phyloP scores from a whole-genome alignment of 2,797 vertebrate genomes.

The Mionectes olivaceus region DNA sequence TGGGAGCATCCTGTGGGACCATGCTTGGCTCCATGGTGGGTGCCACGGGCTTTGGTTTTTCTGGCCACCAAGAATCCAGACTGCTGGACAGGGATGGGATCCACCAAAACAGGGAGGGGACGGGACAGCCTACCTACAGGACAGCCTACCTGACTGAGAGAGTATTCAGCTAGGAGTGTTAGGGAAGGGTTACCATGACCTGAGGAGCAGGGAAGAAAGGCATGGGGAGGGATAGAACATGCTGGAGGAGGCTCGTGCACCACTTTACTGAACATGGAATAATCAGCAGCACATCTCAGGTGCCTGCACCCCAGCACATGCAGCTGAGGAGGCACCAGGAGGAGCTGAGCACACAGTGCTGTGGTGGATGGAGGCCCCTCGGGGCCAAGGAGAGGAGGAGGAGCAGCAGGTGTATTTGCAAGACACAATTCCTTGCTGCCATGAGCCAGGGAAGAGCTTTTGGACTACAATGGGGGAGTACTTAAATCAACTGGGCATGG shows the following conservation, averaged over 20 bases:
- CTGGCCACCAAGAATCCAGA: fast-evolving
- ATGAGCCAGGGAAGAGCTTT: background rate
- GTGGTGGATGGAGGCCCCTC: background rate
- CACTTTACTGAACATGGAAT: fast-evolving
- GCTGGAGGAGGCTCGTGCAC: background rate
- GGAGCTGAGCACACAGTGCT: background rate
- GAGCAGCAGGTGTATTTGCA: background rate
- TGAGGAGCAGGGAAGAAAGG: background rate
- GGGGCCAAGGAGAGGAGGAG: background rate
- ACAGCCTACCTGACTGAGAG: background rate
- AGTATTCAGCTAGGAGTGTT: no score
- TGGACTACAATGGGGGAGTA: background rate
- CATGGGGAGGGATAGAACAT: fast-evolving
- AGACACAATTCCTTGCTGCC: fast-evolving
- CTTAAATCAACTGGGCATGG: background rate
- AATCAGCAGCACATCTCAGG: fast-evolving
- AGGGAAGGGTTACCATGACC: background rate
- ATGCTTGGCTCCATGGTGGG: fast-evolving
- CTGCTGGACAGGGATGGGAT: background rate
- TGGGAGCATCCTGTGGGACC: background rate
- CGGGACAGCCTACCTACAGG: background rate
- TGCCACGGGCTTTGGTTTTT: fast-evolving
- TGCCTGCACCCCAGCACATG: background rate
- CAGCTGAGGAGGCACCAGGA: background rate
- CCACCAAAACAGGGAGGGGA: background rate